Conservation (phyloP, 2,888 invertebrate species). For the Nesidiocoris tenuis region DNA sequence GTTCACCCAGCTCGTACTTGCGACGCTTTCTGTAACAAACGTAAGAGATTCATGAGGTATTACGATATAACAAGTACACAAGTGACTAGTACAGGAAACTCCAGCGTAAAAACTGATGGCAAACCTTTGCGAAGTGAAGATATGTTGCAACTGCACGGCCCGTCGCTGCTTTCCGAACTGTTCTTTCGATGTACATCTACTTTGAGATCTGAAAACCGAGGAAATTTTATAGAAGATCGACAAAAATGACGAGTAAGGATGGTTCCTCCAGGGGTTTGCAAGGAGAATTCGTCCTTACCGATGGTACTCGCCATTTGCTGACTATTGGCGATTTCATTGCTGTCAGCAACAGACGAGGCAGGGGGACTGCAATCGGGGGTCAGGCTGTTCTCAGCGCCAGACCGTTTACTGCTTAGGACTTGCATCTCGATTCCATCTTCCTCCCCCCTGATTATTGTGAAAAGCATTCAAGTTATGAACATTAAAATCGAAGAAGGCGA, state of each 20-base stretch:
- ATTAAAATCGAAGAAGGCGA: too few relatives aligned
- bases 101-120: too few relatives aligned
- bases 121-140: constrained; percentile 48
- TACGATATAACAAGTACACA: background rate
- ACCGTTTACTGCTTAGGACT: constrained; percentile 59
- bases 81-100: too few relatives aligned
- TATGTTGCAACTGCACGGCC: constrained; percentile 53
- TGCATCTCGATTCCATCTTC: constrained; percentile 84
- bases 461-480: background rate
- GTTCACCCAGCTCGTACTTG: constrained; percentile 48
- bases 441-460: constrained; percentile 57
- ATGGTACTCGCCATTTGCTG: constrained; percentile 60
- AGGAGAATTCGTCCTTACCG: constrained; percentile 57
- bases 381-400: constrained; percentile 54
- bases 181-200: constrained; percentile 91
- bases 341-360: constrained; percentile 61
- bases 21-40: constrained; percentile 42
- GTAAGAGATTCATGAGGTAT: background rate
- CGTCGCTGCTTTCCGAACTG: constrained; percentile 83
- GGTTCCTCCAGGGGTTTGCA: too few relatives aligned
- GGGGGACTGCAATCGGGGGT: constrained; percentile 66
- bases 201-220: constrained; percentile 70
- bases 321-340: constrained; percentile 51
- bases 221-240: too few relatives aligned
- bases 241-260: too few relatives aligned